Percentiles rank a stretch among this genome's conserved stretches.
Conservation (phyloP, 2,113 vertebrate genomes). For the Harpagus bidentatus region DNA sequence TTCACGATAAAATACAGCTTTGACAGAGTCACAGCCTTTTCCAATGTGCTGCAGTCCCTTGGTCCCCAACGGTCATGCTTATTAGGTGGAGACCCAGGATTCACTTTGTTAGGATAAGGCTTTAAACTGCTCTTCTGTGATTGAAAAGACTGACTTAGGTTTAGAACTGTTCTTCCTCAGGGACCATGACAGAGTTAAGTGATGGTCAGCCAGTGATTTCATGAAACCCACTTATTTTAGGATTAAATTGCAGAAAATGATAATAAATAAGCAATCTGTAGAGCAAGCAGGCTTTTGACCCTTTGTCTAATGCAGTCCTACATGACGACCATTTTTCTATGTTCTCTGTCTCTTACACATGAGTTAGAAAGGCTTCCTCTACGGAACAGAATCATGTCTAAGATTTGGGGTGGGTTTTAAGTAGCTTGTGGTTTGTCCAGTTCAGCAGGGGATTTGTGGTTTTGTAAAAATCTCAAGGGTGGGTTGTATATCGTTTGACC, state of each 20-base stretch:
- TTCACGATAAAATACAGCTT: background rate
- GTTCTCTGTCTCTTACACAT: background rate
- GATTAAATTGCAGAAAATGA: background rate
- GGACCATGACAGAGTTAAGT: background rate
- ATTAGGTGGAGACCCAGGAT: background rate
- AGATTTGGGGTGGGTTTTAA: background rate
- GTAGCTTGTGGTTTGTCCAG: background rate
- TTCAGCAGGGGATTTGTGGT: background rate
- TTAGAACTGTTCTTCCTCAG: background rate
- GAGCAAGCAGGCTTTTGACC: background rate
- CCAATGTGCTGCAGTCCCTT: background rate
- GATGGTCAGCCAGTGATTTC: background rate
- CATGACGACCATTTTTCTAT: background rate
- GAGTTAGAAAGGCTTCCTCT: background rate
- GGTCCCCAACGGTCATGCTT: background rate
- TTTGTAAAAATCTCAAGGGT: background rate
- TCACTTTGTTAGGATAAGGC: background rate
- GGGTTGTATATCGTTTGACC: background rate
- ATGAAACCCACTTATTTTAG: background rate
- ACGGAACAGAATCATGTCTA: accelerated
- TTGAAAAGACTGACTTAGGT: background rate
- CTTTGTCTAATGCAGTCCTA: background rate
- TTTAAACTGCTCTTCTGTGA: background rate
- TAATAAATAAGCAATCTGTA: background rate
- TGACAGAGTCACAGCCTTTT: background rate